These are phyloP conservation scores for Syngnathus acus DNA, from an alignment of 2,797 vertebrate species.

Conservation along the genomic window DNA sequence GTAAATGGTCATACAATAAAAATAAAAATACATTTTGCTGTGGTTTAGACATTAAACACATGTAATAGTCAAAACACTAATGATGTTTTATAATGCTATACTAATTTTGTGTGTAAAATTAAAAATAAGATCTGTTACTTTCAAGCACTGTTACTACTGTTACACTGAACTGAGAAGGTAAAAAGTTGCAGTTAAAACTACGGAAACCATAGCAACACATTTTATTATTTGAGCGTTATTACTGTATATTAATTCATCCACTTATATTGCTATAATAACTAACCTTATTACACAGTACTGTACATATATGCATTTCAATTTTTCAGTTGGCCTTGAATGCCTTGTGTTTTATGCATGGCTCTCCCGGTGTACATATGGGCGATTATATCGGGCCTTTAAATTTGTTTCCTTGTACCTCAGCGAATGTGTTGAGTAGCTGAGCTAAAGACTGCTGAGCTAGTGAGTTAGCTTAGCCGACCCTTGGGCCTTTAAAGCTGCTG, in stretches of 20 bases:
- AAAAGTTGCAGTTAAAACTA: too few relatives aligned
- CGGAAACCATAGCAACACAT: too few relatives aligned
- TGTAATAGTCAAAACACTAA: too few relatives aligned
- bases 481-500: slow-evolving; percentile 71
- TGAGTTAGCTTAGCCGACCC: slow-evolving; percentile 70
- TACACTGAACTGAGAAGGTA: not conserved
- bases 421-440: slow-evolving; percentile 63
- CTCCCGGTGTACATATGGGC: slow-evolving; percentile 58
- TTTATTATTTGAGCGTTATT: too few relatives aligned
- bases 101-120: not conserved
- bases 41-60: not conserved
- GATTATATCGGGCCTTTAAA: slow-evolving; percentile 64
- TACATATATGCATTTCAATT: not conserved
- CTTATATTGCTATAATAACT: not conserved
- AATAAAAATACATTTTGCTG: not conserved
- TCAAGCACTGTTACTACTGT: not conserved
- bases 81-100: too few relatives aligned
- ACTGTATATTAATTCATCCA: not conserved
- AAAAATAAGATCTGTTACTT: not conserved
- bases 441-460: slow-evolving; percentile 64
- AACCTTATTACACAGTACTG: not conserved
- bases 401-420: slow-evolving; percentile 63
- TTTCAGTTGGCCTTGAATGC: slow-evolving; percentile 36
- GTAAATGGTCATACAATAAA: not conserved
- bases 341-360: slow-evolving; percentile 49